Percentiles rank a stretch among this genome's conserved stretches.
Conservation (phyloP, 2,888 invertebrate genomes). For the Sarcophaga variegata region DNA sequence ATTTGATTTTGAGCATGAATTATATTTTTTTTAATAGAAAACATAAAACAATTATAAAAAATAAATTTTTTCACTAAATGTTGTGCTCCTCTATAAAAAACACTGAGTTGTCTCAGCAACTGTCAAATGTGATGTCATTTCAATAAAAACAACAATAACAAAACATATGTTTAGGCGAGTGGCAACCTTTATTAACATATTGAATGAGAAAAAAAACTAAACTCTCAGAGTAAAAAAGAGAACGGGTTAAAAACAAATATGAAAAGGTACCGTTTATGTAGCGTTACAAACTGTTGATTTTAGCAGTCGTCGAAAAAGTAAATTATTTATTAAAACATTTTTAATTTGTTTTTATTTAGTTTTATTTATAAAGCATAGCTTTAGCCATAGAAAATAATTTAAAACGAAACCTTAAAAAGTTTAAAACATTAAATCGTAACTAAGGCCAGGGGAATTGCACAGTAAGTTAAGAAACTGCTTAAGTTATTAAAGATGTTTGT, state of each 20-base stretch:
- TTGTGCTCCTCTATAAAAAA: slow-evolving; percentile 53
- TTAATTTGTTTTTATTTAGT: background rate
- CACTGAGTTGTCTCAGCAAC: slow-evolving; percentile 65
- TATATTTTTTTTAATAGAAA: slow-evolving; percentile 49
- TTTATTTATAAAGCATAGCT: slow-evolving; percentile 66
- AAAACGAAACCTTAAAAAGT: slow-evolving; percentile 50
- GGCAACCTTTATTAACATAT: slow-evolving; percentile 16
- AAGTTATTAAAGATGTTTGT: slow-evolving; percentile 9
- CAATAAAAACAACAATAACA: slow-evolving; percentile 2
- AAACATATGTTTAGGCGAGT: slow-evolving; percentile 34
- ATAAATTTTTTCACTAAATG: slow-evolving; percentile 60
- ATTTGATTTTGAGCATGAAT: slow-evolving; percentile 47
- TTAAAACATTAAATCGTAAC: slow-evolving; percentile 26
- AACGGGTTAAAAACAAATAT: background rate
- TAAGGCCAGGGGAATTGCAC: slow-evolving; percentile 33
- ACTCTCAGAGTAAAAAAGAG: background rate
- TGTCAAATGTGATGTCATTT: slow-evolving; percentile 66
- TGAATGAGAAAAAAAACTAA: background rate
- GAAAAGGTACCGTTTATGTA: too few relatives aligned
- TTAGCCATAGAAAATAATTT: slow-evolving; percentile 60
- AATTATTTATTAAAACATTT: too few relatives aligned
- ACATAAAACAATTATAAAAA: slow-evolving; percentile 56
- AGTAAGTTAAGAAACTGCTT: slow-evolving; percentile 31
- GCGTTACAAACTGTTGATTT: too few relatives aligned
- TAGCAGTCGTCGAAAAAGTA: too few relatives aligned